These are phyloP conservation scores for Galeopterus variegatus DNA, from an alignment of 2,113 vertebrate genomes.

Conservation along the genomic window DNA sequence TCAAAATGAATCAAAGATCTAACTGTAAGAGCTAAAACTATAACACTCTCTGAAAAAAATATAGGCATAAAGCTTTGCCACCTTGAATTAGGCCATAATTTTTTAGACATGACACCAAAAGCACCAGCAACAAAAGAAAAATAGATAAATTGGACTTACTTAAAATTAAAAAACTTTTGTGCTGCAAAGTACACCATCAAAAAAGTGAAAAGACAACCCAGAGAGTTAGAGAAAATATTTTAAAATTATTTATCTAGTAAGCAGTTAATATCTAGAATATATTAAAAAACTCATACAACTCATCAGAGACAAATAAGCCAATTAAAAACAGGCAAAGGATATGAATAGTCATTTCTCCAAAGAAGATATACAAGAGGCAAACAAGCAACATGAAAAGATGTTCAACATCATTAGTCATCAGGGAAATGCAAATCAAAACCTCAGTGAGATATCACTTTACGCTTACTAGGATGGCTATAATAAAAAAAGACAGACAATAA, in stretches of 20 bases:
- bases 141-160: background rate
- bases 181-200: background rate
- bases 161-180: background rate
- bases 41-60: slow-evolving; percentile 3
- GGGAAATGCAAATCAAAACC: slow-evolving; percentile 45
- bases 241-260: background rate
- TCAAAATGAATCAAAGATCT: slow-evolving; percentile 9
- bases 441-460: background rate
- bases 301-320: background rate
- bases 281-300: slow-evolving; percentile 27
- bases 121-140: background rate
- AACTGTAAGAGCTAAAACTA: slow-evolving; percentile 9
- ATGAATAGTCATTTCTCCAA: slow-evolving; percentile 7
- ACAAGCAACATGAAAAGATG: background rate
- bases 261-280: background rate
- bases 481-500: background rate
- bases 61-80: background rate
- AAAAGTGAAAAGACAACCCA: background rate
- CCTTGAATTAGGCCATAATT: background rate
- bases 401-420: background rate
- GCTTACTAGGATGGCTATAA: background rate
- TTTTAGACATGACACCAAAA: background rate
- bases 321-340: slow-evolving; percentile 15
- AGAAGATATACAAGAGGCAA: background rate
- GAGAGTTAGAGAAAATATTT: background rate